Percentiles rank a stretch among this genome's conserved stretches.
Conservation (phyloP, 2,888 invertebrate species). For the Synanthedon myopaeformis region DNA sequence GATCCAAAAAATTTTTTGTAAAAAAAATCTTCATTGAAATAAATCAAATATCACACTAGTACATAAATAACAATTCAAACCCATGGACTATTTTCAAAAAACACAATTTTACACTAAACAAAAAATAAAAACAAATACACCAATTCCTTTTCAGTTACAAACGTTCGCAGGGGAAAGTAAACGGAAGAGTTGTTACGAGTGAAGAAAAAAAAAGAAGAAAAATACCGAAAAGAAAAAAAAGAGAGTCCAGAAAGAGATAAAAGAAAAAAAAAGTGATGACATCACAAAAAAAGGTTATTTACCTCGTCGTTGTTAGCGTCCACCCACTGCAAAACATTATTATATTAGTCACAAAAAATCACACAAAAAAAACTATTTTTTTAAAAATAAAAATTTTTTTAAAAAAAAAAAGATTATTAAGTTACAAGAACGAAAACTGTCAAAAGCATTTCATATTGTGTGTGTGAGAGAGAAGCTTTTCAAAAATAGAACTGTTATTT, state of each 20-base stretch:
- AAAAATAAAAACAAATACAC: too few relatives aligned
- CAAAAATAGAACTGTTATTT: constrained; percentile 27
- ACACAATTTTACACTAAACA: too few relatives aligned
- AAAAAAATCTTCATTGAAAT: too few relatives aligned
- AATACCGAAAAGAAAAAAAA: constrained; percentile 2
- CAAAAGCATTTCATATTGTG: constrained; percentile 56
- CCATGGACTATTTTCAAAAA: too few relatives aligned
- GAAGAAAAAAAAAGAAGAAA: not conserved
- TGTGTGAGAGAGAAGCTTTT: constrained; percentile 28
- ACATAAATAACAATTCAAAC: too few relatives aligned
- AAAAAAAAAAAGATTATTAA: constrained; percentile 7
- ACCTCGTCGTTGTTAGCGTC: constrained; percentile 77
- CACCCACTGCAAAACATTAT: constrained; percentile 74
- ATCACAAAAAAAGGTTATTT: constrained; percentile 37
- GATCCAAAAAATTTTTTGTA: too few relatives aligned
- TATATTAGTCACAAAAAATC: constrained; percentile 52
- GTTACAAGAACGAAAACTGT: constrained; percentile 16
- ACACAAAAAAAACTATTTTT: constrained; percentile 15
- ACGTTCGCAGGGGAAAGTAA: too few relatives aligned
- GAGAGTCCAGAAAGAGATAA: constrained; percentile 1
- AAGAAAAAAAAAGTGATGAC: constrained; percentile 7
- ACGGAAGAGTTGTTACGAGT: too few relatives aligned
- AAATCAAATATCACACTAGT: too few relatives aligned
- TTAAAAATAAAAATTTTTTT: constrained; percentile 10
- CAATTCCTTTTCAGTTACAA: too few relatives aligned